Percentiles rank a stretch among this genome's conserved stretches.
phyloP scores from a whole-genome alignment of 2,113 vertebrate genomes.

The Calyptommatus sinebrachiatus region DNA sequence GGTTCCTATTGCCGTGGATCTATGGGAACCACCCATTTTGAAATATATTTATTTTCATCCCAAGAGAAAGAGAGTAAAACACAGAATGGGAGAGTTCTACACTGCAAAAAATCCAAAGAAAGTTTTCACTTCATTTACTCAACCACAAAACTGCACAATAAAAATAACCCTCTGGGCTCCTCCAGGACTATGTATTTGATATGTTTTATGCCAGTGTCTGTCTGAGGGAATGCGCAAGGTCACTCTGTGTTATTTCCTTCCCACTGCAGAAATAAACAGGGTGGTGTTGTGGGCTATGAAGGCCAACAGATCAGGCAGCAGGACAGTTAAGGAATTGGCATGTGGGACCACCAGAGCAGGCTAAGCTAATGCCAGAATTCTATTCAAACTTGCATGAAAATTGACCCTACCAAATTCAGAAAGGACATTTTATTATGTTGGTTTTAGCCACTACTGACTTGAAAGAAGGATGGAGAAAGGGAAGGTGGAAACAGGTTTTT shows the following conservation, averaged over 20 bases:
- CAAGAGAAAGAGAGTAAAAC: background rate
- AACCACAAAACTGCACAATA: background rate
- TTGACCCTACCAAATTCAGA: too few species aligned
- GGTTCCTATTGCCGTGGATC: background rate
- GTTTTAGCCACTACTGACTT: too few species aligned
- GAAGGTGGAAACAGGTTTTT: too few species aligned
- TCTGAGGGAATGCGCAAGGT: background rate
- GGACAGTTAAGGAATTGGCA: too few species aligned
- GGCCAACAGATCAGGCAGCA: too few species aligned
- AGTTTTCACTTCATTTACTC: background rate
- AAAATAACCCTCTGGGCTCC: background rate
- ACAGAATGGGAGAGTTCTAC: background rate
- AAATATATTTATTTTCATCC: conserved; percentile 1
- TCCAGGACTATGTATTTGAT: background rate
- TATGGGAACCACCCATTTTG: background rate
- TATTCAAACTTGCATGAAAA: too few species aligned
- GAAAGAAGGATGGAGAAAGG: too few species aligned
- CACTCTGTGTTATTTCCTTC: background rate
- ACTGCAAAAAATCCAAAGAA: background rate
- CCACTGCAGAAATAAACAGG: background rate
- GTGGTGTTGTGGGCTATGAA: too few species aligned
- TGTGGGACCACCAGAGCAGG: too few species aligned
- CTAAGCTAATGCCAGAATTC: too few species aligned
- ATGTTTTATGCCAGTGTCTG: background rate
- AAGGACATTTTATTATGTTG: too few species aligned